Evolutionary conservation across 2,113 vertebrate genomes (phyloP).

Genomic region (Geothlypis trichas): DNA sequence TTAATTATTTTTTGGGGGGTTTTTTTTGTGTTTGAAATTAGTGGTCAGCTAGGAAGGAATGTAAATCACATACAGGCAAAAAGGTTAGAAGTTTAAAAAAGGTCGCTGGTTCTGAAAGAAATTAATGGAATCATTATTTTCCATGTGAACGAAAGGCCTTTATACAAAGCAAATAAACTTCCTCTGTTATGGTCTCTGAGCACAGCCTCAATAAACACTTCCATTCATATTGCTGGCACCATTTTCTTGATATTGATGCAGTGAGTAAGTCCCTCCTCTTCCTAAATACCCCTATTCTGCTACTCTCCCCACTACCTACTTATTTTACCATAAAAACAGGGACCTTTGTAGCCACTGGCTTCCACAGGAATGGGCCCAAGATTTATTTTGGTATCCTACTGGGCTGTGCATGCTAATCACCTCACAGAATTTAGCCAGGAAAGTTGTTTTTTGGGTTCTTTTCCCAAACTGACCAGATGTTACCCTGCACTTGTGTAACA

Average conservation of each 20-base stretch:
- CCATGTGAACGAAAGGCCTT: slow-evolving; percentile 37
- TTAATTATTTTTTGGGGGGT: background rate
- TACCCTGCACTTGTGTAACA: background rate
- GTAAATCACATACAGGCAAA: background rate
- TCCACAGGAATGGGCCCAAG: background rate
- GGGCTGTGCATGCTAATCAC: slow-evolving; percentile 12
- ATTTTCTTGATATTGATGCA: slow-evolving; percentile 41
- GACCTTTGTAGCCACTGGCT: background rate
- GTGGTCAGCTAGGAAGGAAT: background rate
- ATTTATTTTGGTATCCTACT: slow-evolving; percentile 12
- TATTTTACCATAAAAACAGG: slow-evolving; percentile 27
- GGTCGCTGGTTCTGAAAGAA: background rate
- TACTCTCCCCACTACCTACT: slow-evolving; percentile 24
- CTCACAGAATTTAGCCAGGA: background rate
- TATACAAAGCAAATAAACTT: slow-evolving; percentile 50
- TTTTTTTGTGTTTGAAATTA: background rate
- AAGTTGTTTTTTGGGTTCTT: background rate
- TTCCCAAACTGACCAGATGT: background rate
- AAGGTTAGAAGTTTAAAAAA: slow-evolving; percentile 29
- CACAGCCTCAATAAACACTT: slow-evolving; percentile 20
- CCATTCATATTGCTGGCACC: slow-evolving; percentile 43
- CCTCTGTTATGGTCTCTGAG: slow-evolving; percentile 14
- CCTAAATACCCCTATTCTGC: slow-evolving; percentile 20
- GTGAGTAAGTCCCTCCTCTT: background rate
- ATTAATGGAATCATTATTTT: slow-evolving; percentile 40